A percentile compares a stretch with the other conserved stretches of the same genome.
Evolutionary conservation across 2,888 invertebrate genomes (phyloP).

Genomic region (Sarcophaga carnaria): DNA sequence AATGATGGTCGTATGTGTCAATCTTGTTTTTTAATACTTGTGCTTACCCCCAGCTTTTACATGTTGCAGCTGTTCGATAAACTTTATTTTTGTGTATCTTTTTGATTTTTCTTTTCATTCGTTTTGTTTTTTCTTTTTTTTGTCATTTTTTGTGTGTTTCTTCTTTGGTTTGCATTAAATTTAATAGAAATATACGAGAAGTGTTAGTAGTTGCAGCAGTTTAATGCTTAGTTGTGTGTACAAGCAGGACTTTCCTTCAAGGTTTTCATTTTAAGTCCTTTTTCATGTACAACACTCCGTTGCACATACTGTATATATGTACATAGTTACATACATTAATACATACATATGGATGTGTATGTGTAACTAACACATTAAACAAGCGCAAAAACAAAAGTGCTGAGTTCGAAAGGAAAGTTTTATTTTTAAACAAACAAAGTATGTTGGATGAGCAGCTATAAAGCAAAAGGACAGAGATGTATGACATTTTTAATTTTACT

Average conservation of each 20-base stretch:
- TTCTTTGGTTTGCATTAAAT: constrained; percentile 6
- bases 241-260: constrained; percentile 50
- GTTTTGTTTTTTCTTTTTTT: not conserved
- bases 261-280: constrained; percentile 47
- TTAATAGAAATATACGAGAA: not conserved
- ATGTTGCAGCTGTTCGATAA: constrained; percentile 68
- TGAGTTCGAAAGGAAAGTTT: constrained; percentile 47
- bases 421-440: constrained; percentile 40
- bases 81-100: constrained; percentile 33
- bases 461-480: not conserved
- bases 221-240: constrained; percentile 45
- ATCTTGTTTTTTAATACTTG: constrained; percentile 56
- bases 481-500: constrained; percentile 7
- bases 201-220: constrained; percentile 16
- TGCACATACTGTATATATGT: not conserved
- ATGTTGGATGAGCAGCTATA: not conserved
- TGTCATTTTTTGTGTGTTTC: constrained; percentile 9
- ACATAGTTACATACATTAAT: not conserved
- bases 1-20: constrained; percentile 43
- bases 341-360: not conserved
- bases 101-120: no score
- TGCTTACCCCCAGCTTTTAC: constrained; percentile 56
- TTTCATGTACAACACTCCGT: constrained; percentile 38
- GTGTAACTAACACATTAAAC: not conserved
- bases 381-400: constrained; percentile 6